Evolutionary conservation across 2,113 vertebrate species (phyloP), one percentile per base, ranked within the genome.

Genomic region (Lophochroa leadbeateri): DNA sequence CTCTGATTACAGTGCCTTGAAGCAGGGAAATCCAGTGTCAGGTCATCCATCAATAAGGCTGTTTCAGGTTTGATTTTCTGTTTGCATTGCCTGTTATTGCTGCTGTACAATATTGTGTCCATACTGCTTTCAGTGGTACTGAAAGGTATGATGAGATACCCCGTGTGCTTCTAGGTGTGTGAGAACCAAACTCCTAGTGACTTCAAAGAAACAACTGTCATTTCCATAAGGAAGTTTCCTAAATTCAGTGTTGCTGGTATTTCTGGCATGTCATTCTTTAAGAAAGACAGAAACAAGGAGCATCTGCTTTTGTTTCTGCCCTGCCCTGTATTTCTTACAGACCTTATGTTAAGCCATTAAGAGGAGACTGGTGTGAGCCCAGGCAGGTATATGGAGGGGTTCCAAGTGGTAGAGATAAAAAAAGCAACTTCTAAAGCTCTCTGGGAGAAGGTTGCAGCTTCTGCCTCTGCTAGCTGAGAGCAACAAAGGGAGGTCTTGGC

Each of bases 1-100:
- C 64, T 90, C 28, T 92, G 70, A 89, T 85, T 79, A 47, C 83
- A 57, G 89, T 91, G 86, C 93, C 94, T 82, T 61, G 78, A 72
- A 82, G 83, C 70, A 53, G 84, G 65, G 78, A 86, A 96, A 41
- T 64, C 25, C 78, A 57, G 44, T 61, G 91, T 87, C 91, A 91
- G 72, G 20, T 57, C 63, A 95, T 96, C 81, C 90, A 80, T 91
- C 87, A 88, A 0, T 11, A n/a, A 53, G 43, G 33, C 72, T 81
- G 39, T 46, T 64, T 82, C 80, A 81, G 85, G 52, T 79, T 78
- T 84, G 2, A 0, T 64, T 86, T 94, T 72, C 55, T 92, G 64
- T 82, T 72, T 76, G 65, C 39, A 3, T 33, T 64, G 71, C 43
- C 63, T 83, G 0, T 65, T 81, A 3, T 2, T 90, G 79, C 75